Evolutionary conservation across 2,797 vertebrate species (phyloP).

Genomic region (Spinus pinus): DNA sequence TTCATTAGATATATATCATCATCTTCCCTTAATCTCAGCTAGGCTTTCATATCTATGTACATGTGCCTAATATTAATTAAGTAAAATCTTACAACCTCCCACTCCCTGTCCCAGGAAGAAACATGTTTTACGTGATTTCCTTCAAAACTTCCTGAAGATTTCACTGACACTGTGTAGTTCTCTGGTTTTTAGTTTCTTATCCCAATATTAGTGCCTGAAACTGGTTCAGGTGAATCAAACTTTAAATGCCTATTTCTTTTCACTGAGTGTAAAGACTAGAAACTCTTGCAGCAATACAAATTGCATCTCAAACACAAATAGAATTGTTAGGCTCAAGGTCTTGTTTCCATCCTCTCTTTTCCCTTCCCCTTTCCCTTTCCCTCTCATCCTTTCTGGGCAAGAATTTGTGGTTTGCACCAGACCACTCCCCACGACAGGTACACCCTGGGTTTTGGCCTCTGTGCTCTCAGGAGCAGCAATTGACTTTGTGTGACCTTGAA

Average conservation of each 20-base stretch:
- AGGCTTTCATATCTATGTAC: not conserved
- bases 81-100: not conserved
- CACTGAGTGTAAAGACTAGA: not conserved
- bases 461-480: not conserved
- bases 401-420: not conserved
- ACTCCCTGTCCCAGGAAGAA: not conserved
- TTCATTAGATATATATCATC: not conserved
- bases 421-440: rapidly evolving
- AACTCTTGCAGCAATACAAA: not conserved
- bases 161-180: not conserved
- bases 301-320: not conserved
- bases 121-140: not conserved
- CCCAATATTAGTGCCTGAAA: not conserved
- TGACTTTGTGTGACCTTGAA: not conserved
- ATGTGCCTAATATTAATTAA: not conserved
- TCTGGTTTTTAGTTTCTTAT: not conserved
- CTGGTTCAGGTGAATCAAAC: not conserved
- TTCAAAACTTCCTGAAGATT: not conserved
- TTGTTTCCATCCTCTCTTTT: not conserved
- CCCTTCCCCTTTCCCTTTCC: not conserved
- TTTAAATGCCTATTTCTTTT: not conserved
- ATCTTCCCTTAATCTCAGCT: not conserved
- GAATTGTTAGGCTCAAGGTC: not conserved
- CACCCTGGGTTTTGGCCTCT: rapidly evolving
- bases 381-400: not conserved